phyloP scores from a whole-genome alignment of 2,113 vertebrate genomes.

The Hiodon alosoides region DNA sequence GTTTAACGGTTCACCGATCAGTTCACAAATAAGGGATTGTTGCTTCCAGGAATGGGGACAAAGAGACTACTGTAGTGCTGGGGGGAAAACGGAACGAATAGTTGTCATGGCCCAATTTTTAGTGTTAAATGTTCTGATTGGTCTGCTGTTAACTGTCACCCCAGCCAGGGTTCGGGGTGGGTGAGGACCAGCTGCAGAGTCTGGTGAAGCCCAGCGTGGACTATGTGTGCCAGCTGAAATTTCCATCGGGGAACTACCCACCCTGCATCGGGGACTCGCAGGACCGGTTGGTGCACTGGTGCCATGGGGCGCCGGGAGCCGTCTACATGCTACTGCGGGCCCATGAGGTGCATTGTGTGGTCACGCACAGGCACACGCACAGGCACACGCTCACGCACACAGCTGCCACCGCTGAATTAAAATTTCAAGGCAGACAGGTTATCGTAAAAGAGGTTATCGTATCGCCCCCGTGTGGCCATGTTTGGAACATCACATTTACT shows the following conservation, averaged over 20 bases:
- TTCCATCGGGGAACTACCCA: slow-evolving; percentile 86
- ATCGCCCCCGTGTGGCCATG: slow-evolving; percentile 6
- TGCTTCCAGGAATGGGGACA: not conserved
- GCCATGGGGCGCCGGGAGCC: slow-evolving; percentile 86
- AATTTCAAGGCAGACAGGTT: too few relatives aligned
- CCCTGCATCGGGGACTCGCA: slow-evolving; percentile 76
- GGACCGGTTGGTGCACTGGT: slow-evolving; percentile 95
- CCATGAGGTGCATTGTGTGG: slow-evolving; percentile 85
- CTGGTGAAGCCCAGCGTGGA: slow-evolving; percentile 87
- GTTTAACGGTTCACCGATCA: too few relatives aligned
- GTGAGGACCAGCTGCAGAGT: slow-evolving; percentile 61
- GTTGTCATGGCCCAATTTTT: too few relatives aligned
- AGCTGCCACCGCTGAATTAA: not conserved
- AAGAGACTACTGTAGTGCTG: not conserved
- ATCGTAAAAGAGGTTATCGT: too few relatives aligned
- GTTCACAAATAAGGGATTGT: too few relatives aligned
- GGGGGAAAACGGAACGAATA: too few relatives aligned
- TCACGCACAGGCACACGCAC: too few relatives aligned
- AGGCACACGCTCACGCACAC: not conserved
- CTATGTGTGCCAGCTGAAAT: slow-evolving; percentile 78
- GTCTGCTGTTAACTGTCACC: not conserved
- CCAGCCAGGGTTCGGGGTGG: slow-evolving; percentile 61
- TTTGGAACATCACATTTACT: not conserved
- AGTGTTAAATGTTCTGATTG: too few relatives aligned
- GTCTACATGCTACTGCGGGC: slow-evolving; percentile 94